Percentiles rank a stretch among this genome's conserved stretches.
These are phyloP conservation scores for Zoanthus sociatus DNA, from an alignment of 92 coral and sea anemone species.

Conservation along the genomic window DNA sequence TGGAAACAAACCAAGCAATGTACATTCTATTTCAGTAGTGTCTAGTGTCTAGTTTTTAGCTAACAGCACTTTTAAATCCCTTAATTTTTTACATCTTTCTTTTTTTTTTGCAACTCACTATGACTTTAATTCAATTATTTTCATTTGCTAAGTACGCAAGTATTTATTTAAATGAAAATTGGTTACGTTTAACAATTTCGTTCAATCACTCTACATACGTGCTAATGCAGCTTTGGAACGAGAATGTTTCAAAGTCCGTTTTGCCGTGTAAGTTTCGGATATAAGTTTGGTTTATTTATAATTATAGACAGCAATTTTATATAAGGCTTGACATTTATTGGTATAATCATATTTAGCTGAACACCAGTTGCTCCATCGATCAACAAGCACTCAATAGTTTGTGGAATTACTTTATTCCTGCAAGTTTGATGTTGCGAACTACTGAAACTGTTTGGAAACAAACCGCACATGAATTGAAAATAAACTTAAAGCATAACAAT, in stretches of 20 bases:
- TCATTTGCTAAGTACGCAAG: slow-evolving; percentile 33
- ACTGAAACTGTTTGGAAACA: no score
- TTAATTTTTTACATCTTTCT: background rate
- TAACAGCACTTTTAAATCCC: background rate
- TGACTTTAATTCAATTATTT: slow-evolving; percentile 10
- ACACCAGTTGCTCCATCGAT: background rate
- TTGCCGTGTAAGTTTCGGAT: slow-evolving; percentile 1
- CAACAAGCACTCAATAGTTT: background rate
- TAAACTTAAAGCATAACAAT: no score
- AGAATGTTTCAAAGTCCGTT: background rate
- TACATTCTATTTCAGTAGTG: background rate
- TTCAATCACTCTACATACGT: slow-evolving; percentile 24
- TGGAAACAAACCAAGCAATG: background rate
- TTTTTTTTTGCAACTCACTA: background rate
- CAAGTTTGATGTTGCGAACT: no score
- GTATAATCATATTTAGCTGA: background rate
- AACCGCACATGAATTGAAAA: no score
- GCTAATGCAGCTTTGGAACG: background rate
- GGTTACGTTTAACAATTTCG: background rate
- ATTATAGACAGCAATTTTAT: background rate
- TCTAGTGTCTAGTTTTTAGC: background rate
- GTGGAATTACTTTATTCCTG: background rate
- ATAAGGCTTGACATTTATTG: background rate
- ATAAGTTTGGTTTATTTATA: slow-evolving; percentile 19
- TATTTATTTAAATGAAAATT: slow-evolving; percentile 19